Evolutionary conservation across 2,888 invertebrate species (phyloP).

Genomic region (Pheosia gnoma): DNA sequence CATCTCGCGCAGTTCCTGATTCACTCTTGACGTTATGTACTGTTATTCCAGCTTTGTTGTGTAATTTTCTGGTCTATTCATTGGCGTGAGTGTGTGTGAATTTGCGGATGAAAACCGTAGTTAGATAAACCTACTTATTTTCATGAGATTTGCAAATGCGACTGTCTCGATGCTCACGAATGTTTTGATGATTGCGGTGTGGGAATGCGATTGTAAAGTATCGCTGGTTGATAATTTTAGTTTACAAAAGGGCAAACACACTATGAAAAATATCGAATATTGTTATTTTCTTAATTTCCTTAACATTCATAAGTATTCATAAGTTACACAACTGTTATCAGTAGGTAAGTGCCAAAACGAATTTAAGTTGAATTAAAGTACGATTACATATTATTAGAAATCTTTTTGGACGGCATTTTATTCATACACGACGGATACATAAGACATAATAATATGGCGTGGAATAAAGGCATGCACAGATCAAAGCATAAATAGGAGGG

Average conservation of each 20-base stretch:
- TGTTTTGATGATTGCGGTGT: not conserved
- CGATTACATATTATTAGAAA: not conserved
- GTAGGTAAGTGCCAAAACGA: too few relatives aligned
- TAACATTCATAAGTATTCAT: too few relatives aligned
- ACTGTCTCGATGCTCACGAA: not conserved
- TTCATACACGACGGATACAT: not conserved
- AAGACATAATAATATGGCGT: slow-evolving; percentile 25
- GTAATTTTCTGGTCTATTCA: slow-evolving; percentile 14
- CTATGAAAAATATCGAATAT: not conserved
- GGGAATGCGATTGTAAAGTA: too few relatives aligned
- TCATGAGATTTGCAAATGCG: not conserved
- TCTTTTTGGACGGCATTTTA: not conserved
- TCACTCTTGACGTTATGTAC: slow-evolving; percentile 24
- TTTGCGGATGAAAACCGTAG: slow-evolving; percentile 17
- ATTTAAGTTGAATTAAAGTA: too few relatives aligned
- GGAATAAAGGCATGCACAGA: slow-evolving; percentile 31
- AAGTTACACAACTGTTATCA: too few relatives aligned
- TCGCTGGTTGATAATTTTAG: too few relatives aligned
- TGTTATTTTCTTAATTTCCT: not conserved
- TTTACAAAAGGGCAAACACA: too few relatives aligned
- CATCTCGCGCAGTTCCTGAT: slow-evolving; percentile 29
- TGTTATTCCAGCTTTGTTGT: slow-evolving; percentile 24
- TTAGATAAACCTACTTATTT: not conserved
- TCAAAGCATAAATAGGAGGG: slow-evolving; percentile 36
- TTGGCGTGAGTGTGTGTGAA: slow-evolving; percentile 29